phyloP scores from a whole-genome alignment of 2,113 vertebrate genomes.

The Sinocyclocheilus grahami region DNA sequence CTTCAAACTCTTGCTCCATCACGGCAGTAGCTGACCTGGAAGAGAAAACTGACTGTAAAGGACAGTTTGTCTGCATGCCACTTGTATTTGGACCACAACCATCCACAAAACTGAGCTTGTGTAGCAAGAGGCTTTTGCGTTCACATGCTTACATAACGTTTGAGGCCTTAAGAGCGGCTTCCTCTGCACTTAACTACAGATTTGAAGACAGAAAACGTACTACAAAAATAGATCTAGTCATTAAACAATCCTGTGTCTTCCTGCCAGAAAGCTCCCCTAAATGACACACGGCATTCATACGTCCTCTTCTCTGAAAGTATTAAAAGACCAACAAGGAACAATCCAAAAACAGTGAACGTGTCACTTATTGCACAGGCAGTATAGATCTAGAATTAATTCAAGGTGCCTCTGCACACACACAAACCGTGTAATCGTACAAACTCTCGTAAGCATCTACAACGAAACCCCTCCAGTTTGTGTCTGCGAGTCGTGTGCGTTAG shows the following conservation, averaged over 20 bases:
- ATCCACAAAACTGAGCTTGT: too few species aligned
- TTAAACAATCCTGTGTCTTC: constrained; percentile 45
- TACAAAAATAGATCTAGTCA: background rate
- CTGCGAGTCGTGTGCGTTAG: constrained; percentile 51
- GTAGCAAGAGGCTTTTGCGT: background rate
- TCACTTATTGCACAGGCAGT: constrained; percentile 61
- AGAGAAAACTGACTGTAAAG: background rate
- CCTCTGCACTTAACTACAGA: constrained; percentile 19
- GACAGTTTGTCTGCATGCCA: too few species aligned
- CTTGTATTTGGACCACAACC: background rate
- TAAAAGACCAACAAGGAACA: constrained; percentile 4
- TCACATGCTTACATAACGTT: background rate
- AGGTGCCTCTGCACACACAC: constrained; percentile 35
- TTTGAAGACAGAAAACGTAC: background rate
- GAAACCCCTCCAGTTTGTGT: constrained; percentile 55
- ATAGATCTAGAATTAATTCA: constrained; percentile 43
- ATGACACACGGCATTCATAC: background rate
- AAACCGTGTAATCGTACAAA: constrained; percentile 29
- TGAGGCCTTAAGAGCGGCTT: background rate
- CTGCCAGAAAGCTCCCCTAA: constrained; percentile 27
- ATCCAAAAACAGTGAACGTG: constrained; percentile 42
- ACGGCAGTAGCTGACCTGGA: background rate
- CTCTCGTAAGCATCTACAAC: constrained; percentile 58
- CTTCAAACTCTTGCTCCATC: background rate
- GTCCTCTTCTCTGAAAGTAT: constrained; percentile 27